Evolutionary conservation across 2,797 vertebrate genomes (phyloP).

Genomic region (Coccyzus lansbergi): DNA sequence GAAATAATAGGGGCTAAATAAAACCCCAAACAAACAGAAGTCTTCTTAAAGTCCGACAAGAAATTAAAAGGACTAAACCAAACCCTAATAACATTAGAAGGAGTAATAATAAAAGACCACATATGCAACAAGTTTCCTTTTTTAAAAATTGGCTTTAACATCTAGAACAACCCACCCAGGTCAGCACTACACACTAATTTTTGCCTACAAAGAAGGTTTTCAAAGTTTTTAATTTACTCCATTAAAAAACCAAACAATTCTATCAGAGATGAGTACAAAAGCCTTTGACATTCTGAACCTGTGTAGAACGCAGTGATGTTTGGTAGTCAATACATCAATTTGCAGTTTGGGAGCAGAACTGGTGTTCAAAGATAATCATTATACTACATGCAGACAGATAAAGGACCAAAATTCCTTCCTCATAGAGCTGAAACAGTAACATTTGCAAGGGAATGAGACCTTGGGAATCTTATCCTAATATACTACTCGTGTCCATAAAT

Average conservation of each 20-base stretch:
- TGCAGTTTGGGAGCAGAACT: accelerated
- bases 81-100: background rate
- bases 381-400: accelerated
- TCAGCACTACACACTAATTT: background rate
- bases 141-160: background rate
- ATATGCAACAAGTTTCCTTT: background rate
- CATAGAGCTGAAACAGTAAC: accelerated
- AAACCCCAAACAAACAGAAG: background rate
- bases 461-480: background rate
- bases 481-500: background rate
- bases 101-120: background rate
- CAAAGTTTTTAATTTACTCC: background rate
- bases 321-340: background rate
- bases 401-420: background rate
- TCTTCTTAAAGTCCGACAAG: background rate
- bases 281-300: background rate
- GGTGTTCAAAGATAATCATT: background rate
- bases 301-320: accelerated
- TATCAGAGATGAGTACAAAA: background rate
- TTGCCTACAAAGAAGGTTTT: background rate
- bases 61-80: background rate
- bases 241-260: background rate
- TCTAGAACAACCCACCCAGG: background rate
- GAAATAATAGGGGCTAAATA: background rate
- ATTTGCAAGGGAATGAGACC: background rate